phyloP scores from a whole-genome alignment of 2,797 vertebrate species.

The Bryconaethiops microstoma region DNA sequence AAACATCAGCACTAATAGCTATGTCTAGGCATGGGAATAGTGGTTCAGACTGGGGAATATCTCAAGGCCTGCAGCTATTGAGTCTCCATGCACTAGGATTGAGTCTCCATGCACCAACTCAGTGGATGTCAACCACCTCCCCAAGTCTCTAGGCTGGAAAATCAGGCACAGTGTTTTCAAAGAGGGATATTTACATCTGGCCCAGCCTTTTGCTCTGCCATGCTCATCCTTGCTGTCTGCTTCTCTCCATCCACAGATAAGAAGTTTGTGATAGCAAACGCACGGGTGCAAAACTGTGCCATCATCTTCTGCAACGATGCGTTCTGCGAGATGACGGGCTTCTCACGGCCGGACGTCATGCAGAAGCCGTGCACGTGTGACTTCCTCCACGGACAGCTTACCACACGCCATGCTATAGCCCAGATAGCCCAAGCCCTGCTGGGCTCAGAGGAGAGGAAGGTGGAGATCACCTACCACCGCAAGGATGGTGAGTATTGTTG shows the following conservation, averaged over 20 bases:
- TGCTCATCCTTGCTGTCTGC: neutral
- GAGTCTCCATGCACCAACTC: neutral
- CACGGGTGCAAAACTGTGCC: slow-evolving; percentile 95
- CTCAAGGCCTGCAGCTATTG: neutral
- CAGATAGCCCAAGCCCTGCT: slow-evolving; percentile 95
- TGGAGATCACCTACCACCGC: slow-evolving; percentile 96
- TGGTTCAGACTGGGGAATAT: too few species aligned
- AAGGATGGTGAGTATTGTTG: slow-evolving; percentile 89
- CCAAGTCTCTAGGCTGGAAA: neutral
- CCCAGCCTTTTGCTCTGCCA: neutral
- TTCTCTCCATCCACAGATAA: slow-evolving; percentile 82
- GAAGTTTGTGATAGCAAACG: slow-evolving; percentile 99
- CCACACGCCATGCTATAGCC: slow-evolving; percentile 90
- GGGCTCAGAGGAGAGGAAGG: slow-evolving; percentile 95
- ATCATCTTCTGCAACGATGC: slow-evolving; percentile 99
- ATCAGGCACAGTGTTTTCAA: neutral
- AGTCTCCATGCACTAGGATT: neutral
- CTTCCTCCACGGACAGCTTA: slow-evolving; percentile 94
- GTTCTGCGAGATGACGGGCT: slow-evolving; percentile 99
- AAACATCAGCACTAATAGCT: too few species aligned
- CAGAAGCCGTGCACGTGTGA: slow-evolving; percentile 97
- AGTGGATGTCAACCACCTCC: neutral
- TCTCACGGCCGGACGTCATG: slow-evolving; percentile 97
- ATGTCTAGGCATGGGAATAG: too few species aligned
- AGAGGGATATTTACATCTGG: neutral